Conservation (phyloP, 2,797 vertebrate genomes). For the Crotalus adamanteus region DNA sequence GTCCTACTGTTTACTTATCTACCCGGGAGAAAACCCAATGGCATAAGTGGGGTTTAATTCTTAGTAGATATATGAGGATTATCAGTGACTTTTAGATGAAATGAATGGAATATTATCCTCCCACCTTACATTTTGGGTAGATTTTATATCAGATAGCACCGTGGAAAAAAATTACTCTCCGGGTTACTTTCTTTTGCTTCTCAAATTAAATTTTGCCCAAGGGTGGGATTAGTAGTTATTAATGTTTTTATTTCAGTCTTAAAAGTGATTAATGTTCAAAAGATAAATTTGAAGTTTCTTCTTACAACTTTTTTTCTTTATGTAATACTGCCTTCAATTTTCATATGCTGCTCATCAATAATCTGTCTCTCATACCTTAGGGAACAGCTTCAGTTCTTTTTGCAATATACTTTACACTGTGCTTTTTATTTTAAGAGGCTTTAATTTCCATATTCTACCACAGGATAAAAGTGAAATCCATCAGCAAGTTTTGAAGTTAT, state of each 20-base stretch:
- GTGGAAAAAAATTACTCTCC: constrained; percentile 46
- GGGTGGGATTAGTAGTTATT: constrained; percentile 64
- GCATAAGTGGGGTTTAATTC: not conserved
- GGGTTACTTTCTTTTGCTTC: constrained; percentile 59
- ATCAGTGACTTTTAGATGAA: not conserved
- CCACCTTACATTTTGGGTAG: not conserved
- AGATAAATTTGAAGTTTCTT: constrained; percentile 59
- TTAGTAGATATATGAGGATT: not conserved
- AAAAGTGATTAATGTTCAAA: constrained; percentile 64
- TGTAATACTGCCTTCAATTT: constrained; percentile 64
- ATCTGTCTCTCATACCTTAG: constrained; percentile 47
- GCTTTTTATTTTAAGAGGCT: constrained; percentile 63
- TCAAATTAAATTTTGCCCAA: constrained; percentile 62
- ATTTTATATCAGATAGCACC: constrained; percentile 42
- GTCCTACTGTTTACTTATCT: not conserved
- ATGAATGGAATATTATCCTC: not conserved
- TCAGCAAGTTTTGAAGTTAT: not conserved
- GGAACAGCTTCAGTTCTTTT: constrained; percentile 63
- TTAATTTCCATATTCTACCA: constrained; percentile 63
- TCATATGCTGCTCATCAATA: constrained; percentile 63
- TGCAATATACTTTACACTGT: constrained; percentile 53
- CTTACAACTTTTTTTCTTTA: constrained; percentile 54
- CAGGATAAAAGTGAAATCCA: constrained; percentile 10
- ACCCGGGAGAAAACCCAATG: not conserved
- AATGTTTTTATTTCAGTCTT: constrained; percentile 61